Base-by-base conservation (phyloP, 2,113 vertebrate species). In the Coptodon bakossiorum region DNA sequence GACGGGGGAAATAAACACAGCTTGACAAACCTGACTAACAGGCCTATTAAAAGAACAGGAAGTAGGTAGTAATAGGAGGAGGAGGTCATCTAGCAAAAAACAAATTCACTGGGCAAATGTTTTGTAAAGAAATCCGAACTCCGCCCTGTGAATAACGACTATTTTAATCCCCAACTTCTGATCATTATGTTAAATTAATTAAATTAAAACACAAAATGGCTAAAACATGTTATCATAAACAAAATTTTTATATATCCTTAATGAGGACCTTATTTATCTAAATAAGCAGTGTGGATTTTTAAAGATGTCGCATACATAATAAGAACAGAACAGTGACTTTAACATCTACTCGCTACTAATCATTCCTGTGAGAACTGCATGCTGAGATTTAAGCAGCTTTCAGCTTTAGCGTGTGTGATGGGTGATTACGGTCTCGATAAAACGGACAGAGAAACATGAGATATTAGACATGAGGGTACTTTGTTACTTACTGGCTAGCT, bases 401-500 rank as follows among this genome's bases (percentile, higher is more conserved):
- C 13, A 22, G 76, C 22, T 89, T 71, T 53, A 11, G 53, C 10
- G 1, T 71, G 63, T 31, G 54, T 83, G 81, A 56, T 53, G 45
- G 36, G 19, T 85, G 43, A 81, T 61, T 71, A 19, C 24, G 27
- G 43, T 71, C 34, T 82, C 22, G 82, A 31, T 29, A 40, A 36
- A 88, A 71, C 22, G 31, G n/a, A 73, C 38, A 9, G 38, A 34
- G 84, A 66, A 78, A 54, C 36, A 43, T 17, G 11, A 83, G 36
- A 68, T 7, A 50, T 48, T 14, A 19, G 34, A 59, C 4, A 81
- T 22, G 43, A 4, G 5, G 2, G 27, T 43, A 14, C 50, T 84
- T 85, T 27, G 83, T 66, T 82, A 97, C 98, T 98, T 96, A 99
- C 99, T 99, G 95, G 99, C 98, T 43, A 99, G 97, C 92, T 99